phyloP scores from a whole-genome alignment of 37 sponge, comb jelly and placozoan genomes.

The Bolinopsis microptera region DNA sequence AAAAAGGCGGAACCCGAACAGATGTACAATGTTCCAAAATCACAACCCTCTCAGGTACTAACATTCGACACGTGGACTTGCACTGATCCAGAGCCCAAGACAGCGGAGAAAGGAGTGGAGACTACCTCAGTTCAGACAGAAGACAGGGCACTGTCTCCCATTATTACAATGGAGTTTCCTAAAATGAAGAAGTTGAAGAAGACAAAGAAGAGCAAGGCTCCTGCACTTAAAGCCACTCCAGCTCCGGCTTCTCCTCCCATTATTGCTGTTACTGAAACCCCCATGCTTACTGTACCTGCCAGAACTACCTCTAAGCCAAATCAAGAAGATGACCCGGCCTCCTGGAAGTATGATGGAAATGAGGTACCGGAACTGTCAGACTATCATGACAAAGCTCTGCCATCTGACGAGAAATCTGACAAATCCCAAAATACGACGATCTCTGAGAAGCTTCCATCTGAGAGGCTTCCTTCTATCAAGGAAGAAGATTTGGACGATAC shows the following conservation, averaged over 20 bases:
- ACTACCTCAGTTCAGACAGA: neutral
- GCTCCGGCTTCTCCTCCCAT: neutral
- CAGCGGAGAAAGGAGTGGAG: neutral
- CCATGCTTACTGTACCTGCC: neutral
- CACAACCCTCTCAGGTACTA: neutral
- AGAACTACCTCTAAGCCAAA: neutral
- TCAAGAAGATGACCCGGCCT: neutral
- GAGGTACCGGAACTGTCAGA: neutral
- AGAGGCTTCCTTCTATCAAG: neutral
- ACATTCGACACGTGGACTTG: neutral
- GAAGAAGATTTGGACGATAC: neutral
- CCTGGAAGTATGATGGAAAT: neutral
- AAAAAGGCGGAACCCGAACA: neutral
- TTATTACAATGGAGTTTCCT: slow-evolving; percentile 19
- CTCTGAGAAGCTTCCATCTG: neutral
- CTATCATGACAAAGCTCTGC: neutral
- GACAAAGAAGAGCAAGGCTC: neutral
- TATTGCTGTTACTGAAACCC: neutral
- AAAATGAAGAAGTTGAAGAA: neutral
- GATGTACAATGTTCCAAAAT: neutral
- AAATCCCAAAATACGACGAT: neutral
- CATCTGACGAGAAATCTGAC: neutral
- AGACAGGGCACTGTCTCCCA: slow-evolving; percentile 2
- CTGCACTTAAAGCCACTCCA: neutral
- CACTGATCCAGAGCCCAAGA: neutral